phyloP scores from a whole-genome alignment of 2,797 vertebrate genomes.

The Stomatorhinus walkeri region DNA sequence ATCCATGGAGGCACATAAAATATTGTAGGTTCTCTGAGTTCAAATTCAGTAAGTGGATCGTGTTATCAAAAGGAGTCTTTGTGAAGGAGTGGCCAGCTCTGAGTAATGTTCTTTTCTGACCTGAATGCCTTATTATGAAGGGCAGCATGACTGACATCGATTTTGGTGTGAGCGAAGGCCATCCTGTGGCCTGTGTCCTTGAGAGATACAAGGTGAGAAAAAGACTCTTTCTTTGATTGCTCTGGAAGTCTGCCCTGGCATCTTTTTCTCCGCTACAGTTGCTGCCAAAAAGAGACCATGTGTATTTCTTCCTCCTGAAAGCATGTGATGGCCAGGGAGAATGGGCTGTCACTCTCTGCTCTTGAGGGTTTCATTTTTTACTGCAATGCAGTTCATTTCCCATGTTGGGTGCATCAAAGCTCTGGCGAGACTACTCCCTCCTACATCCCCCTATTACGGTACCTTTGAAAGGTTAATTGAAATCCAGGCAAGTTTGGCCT shows the following conservation, averaged over 20 bases:
- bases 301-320: background rate
- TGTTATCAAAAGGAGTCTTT: background rate
- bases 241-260: conserved; percentile 4
- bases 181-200: background rate
- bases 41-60: background rate
- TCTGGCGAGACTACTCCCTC: conserved; percentile 56
- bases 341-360: conserved; percentile 1
- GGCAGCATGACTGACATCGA: background rate
- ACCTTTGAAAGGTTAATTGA: conserved; percentile 38
- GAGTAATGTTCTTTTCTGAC: background rate
- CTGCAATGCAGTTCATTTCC: conserved; percentile 70
- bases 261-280: background rate
- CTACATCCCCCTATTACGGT: conserved; percentile 18
- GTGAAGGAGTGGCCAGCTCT: background rate
- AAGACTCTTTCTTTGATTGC: background rate
- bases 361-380: conserved; percentile 48
- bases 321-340: background rate
- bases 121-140: background rate
- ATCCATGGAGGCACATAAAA: background rate
- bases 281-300: background rate
- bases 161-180: background rate
- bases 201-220: background rate
- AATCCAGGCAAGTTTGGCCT: conserved; percentile 24
- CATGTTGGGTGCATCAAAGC: conserved; percentile 62
- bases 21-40: background rate